Evolutionary conservation across 2,113 vertebrate species (phyloP).

Genomic region (Alethe castanea): DNA sequence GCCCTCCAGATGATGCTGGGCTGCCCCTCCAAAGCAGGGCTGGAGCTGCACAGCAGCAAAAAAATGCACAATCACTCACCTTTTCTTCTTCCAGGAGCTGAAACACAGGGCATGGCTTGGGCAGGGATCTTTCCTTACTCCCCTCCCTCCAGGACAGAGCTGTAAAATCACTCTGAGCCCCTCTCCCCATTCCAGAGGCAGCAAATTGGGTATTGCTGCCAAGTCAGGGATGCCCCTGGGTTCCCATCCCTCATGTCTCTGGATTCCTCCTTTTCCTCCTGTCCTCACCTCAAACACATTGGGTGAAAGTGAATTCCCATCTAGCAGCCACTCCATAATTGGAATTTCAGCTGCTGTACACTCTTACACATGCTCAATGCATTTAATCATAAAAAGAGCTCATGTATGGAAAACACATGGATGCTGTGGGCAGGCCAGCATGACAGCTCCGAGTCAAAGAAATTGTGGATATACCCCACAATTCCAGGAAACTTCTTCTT

Average conservation of each 20-base stretch:
- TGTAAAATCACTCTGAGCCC: background rate
- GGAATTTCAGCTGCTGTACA: background rate
- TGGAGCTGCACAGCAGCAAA: background rate
- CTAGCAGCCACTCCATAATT: background rate
- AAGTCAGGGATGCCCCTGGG: background rate
- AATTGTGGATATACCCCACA: background rate
- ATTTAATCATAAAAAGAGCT: constrained; percentile 24
- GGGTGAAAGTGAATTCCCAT: background rate
- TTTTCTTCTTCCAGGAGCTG: background rate
- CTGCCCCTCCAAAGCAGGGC: background rate
- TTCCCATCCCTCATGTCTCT: background rate
- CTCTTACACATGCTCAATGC: background rate
- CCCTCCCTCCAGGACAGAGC: background rate
- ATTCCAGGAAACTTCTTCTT: constrained; percentile 45
- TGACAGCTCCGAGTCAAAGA: background rate
- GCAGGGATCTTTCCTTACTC: background rate
- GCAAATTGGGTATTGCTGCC: background rate
- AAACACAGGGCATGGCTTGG: background rate
- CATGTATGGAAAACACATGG: constrained; percentile 48
- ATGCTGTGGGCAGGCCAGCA: background rate
- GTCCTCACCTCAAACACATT: background rate
- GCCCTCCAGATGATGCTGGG: too few relatives aligned
- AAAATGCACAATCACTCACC: background rate
- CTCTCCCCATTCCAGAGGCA: background rate
- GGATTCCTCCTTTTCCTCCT: background rate